A percentile compares a stretch with the other conserved stretches of the same genome.
Evolutionary conservation across 2,113 vertebrate species (phyloP).

Genomic region (Triplophysa tibetana): DNA sequence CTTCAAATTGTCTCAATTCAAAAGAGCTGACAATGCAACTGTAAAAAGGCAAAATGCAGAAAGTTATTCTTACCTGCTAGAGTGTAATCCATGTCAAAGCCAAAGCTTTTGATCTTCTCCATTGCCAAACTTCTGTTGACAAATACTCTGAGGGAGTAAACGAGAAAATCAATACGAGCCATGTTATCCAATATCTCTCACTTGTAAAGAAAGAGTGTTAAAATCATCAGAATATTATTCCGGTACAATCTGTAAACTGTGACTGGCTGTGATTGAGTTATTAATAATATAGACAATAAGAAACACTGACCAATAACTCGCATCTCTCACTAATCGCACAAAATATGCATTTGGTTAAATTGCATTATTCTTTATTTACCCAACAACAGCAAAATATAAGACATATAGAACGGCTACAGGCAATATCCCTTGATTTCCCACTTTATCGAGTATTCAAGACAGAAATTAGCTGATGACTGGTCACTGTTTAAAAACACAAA

Average conservation of each 20-base stretch:
- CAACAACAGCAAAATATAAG: slow-evolving; percentile 11
- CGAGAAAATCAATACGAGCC: slow-evolving; percentile 33
- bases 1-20: neutral
- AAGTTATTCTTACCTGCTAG: slow-evolving; percentile 83
- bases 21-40: neutral
- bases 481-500: neutral
- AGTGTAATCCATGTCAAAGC: slow-evolving; percentile 99
- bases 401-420: neutral
- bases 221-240: neutral
- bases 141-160: slow-evolving; percentile 84
- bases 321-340: neutral
- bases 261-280: neutral
- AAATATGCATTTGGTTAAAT: slow-evolving; percentile 1
- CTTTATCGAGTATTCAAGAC: neutral
- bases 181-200: slow-evolving; percentile 11
- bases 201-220: neutral
- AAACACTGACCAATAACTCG: neutral
- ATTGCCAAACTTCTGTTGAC: slow-evolving; percentile 98
- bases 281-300: neutral
- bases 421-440: slow-evolving; percentile 22
- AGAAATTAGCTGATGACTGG: slow-evolving; percentile 1
- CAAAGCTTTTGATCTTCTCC: slow-evolving; percentile 99
- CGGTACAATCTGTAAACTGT: neutral
- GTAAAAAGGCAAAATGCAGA: neutral
- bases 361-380: neutral